Base-by-base conservation (phyloP, 2,797 vertebrate genomes). In the Benthosema pterotum region DNA sequence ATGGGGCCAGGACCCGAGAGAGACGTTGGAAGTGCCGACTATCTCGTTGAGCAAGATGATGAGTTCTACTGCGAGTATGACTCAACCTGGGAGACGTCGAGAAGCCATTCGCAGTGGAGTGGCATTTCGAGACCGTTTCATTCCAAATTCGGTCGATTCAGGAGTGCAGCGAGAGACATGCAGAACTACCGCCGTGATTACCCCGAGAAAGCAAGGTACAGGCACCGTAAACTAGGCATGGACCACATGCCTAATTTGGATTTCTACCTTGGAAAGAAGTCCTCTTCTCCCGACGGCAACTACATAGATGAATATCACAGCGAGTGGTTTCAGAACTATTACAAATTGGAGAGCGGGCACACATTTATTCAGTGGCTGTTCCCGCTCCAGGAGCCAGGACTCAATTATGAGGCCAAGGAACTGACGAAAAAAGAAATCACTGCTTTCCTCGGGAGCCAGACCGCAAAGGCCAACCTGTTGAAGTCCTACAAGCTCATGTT, bases 361-460 rank as follows among this genome's bases (percentile, higher is more conserved):
- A 93, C 91, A 0, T 99, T 92, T 73, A 97, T 99, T 82, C 96
- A 99, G 14, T 99, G 96, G 96, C 77, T 98, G 5, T 99, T 99
- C 82, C 97, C 97, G 42, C 90, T 98, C 60, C 92, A 94, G 67
- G 97, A 98, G n/a, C 85, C 63, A 0, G 97, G 97, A 25, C 71
- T 97, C 88, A 99, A 99, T 81, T 69, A 28, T 62, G 46, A 66
- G 0, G 95, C 96, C 68, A 82, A 1, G 3, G 88, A 87, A 0
- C 91, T 99, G 42, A 95, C 94, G 0, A 71, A 67, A 47, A 77
- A 65, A 28, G 97, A 98, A 90, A 91, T 97, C 0, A 0, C 86
- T 96, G 84, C 72, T 0, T 97, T 99, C 71, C 55, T 2, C 60
- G 13, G 59, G 1, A 91, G 76, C 11, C 0, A 7, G 2, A 60